These are phyloP conservation scores for Polypedilum vanderplanki DNA, from an alignment of 1,140 invertebrate species.

Conservation along the genomic window DNA sequence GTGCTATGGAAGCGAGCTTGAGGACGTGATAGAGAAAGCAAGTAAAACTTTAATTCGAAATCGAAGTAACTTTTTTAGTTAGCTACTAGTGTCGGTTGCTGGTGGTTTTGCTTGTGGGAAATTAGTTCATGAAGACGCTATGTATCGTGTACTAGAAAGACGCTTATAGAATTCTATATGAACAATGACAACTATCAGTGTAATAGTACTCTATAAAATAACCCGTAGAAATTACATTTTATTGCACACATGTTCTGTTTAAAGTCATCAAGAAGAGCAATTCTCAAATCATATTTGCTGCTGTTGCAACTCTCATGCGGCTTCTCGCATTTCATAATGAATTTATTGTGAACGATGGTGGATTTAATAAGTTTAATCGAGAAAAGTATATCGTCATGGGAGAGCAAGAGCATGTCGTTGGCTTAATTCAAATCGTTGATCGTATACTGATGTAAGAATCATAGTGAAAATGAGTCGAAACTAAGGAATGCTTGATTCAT, in stretches of 20 bases:
- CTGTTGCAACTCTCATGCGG: not conserved
- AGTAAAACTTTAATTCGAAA: not conserved
- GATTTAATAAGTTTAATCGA: conserved; percentile 8
- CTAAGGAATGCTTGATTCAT: not conserved
- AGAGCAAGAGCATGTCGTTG: not conserved
- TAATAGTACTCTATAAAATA: not conserved
- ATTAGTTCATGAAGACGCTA: not conserved
- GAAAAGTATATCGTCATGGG: not conserved
- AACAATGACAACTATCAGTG: not conserved
- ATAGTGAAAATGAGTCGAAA: not conserved
- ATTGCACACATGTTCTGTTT: not conserved
- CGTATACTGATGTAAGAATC: not conserved
- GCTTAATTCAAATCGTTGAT: too few relatives aligned
- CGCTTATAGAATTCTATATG: not conserved
- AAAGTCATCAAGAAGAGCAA: not conserved
- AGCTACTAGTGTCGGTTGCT: not conserved
- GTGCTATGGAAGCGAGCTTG: not conserved
- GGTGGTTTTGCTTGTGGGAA: not conserved
- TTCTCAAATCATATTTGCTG: conserved; percentile 27
- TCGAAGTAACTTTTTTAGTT: conserved; percentile 13
- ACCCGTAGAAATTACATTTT: too few relatives aligned
- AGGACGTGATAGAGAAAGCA: conserved; percentile 15
- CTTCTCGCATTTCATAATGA: not conserved
- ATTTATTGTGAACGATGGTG: conserved; percentile 7
- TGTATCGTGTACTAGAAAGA: not conserved